Evolutionary conservation across 2,797 vertebrate species (phyloP).

Genomic region (Esox lucius): DNA sequence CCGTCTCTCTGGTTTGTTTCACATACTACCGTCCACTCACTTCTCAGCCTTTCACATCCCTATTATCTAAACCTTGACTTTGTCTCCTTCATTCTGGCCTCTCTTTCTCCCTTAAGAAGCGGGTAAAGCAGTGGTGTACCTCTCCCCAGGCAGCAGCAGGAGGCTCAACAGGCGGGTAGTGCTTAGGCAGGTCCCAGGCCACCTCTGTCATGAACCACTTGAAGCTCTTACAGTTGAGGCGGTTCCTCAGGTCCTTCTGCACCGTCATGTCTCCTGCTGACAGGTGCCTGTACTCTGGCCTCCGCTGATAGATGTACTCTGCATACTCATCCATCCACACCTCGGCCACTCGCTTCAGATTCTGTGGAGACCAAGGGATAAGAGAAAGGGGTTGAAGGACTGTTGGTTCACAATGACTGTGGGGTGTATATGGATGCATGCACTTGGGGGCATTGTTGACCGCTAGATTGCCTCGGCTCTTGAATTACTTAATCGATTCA

Average conservation of each 20-base stretch:
- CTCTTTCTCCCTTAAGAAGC: not conserved
- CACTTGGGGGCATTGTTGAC: not conserved
- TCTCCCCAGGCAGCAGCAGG: conserved; percentile 95
- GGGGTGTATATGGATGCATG: not conserved
- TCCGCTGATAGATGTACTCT: conserved; percentile 92
- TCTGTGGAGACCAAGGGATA: conserved; percentile 68
- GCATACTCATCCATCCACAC: conserved; percentile 99
- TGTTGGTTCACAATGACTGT: not conserved
- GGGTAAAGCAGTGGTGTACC: conserved; percentile 59
- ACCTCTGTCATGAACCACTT: conserved; percentile 96
- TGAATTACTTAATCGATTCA: too few relatives aligned
- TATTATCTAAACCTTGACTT: not conserved
- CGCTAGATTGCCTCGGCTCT: not conserved
- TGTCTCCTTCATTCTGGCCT: not conserved
- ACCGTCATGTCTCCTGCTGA: conserved; percentile 85
- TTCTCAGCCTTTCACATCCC: not conserved
- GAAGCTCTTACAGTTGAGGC: conserved; percentile 89
- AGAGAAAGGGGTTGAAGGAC: not conserved
- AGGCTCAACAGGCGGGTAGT: conserved; percentile 95
- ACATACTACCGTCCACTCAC: not conserved
- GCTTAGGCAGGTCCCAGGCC: conserved; percentile 94
- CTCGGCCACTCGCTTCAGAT: conserved; percentile 94
- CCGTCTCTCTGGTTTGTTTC: not conserved
- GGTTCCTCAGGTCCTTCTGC: conserved; percentile 89
- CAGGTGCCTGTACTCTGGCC: conserved; percentile 95